phyloP scores from a whole-genome alignment of 1,140 invertebrate genomes.

The Lordiphosa stackelbergi region DNA sequence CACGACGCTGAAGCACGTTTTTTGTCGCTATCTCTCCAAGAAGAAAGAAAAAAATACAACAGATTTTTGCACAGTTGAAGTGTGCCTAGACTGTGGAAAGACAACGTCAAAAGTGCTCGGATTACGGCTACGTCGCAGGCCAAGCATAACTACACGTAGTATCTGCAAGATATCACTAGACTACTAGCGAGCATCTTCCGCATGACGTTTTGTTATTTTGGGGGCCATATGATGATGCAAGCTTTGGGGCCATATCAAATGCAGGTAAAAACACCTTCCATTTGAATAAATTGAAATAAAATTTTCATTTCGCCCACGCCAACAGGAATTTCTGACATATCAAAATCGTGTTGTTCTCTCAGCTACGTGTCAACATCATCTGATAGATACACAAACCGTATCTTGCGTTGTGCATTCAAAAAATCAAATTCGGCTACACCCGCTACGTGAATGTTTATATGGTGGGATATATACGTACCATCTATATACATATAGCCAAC shows the following conservation, averaged over 20 bases:
- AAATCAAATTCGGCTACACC: slow-evolving; percentile 58
- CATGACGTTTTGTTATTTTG: slow-evolving; percentile 49
- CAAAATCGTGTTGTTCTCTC: slow-evolving; percentile 18
- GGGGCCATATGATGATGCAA: background rate
- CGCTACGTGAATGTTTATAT: slow-evolving; percentile 61
- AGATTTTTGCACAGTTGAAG: slow-evolving; percentile 67
- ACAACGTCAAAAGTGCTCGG: slow-evolving; percentile 58
- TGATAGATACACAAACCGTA: slow-evolving; percentile 47
- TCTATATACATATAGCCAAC: slow-evolving; percentile 2
- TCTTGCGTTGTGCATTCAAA: slow-evolving; percentile 52
- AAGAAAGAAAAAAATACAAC: too few relatives aligned
- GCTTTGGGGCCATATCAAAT: slow-evolving; percentile 4
- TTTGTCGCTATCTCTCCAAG: background rate
- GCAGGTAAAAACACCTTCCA: background rate
- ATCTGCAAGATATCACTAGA: slow-evolving; percentile 28
- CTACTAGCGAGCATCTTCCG: slow-evolving; percentile 48
- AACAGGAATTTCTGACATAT: slow-evolving; percentile 6
- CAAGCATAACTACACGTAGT: slow-evolving; percentile 71
- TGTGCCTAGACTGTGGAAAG: slow-evolving; percentile 71
- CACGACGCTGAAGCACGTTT: slow-evolving; percentile 65
- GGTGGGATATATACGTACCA: slow-evolving; percentile 31
- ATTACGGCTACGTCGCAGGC: slow-evolving; percentile 45
- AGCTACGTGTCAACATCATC: slow-evolving; percentile 36
- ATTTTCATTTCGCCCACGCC: slow-evolving; percentile 1
- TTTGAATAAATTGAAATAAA: background rate